Base-by-base conservation (phyloP, 2,888 invertebrate species). In the Rhaphigaster nebulosa region DNA sequence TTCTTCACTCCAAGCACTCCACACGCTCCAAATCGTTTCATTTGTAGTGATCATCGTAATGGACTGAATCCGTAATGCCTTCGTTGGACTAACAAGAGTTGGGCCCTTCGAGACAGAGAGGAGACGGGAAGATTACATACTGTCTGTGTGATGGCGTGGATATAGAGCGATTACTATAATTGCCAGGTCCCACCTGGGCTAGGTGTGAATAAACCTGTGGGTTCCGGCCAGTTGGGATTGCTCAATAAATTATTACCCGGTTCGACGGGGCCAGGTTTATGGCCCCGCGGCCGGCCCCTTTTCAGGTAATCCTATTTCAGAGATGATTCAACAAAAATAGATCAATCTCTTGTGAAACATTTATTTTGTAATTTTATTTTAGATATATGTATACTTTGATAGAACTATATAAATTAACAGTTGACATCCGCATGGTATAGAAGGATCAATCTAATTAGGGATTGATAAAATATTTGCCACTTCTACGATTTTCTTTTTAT, bases 131-230 rank as follows among this genome's bases (percentile, higher is more conserved):
- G 29, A 65, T 65, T 29, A 65, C 65, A 65, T 18, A n/a, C 13
- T 29, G 29, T n/a, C 4, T 12, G 2, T 26, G 60, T 15, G 12
- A 29, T 29, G 4, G 12, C n/a, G n/a, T n/a, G n/a, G n/a, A n/a
- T n/a, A n/a, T n/a, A n/a, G n/a, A n/a, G 26, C n/a, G n/a, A 60
- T 60, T 60, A 60, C n/a, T 60, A 8, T 60, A 60, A 60, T 60
- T 60, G 60, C 60, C n/a, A 60, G 8, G 8, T 29, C 65, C 65
- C 60, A 26, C 60, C 60, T n/a, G 60, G 56, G 5, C 20, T 20
- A 65, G 65, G 65, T 65, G 65, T 65, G 65, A 65, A 65, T 65
- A 65, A 65, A 18, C 29, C 34, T 65, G 60, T 60, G 60, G 60
- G 60, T 60, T n/a, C 60, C 10, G n/a, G 3, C 1, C 20, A 23